Percentiles rank a stretch among this genome's conserved stretches.
Evolutionary conservation across 2,797 vertebrate genomes (phyloP).

Genomic region (Enteromius viviparus): DNA sequence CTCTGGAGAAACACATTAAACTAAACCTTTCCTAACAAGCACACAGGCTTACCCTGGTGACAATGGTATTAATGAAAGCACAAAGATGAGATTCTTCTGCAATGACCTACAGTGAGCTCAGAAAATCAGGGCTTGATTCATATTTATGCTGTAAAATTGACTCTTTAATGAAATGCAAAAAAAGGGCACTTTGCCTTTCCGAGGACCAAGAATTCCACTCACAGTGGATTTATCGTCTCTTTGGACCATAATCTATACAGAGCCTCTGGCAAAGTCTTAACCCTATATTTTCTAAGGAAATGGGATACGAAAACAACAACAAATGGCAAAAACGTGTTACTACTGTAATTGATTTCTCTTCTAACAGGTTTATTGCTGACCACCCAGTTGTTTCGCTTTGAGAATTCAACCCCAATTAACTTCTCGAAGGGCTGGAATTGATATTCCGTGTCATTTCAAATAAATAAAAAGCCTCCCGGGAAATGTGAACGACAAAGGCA

Average conservation of each 20-base stretch:
- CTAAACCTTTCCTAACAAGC: background rate
- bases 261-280: constrained; percentile 49
- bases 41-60: constrained; percentile 9
- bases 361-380: constrained; percentile 53
- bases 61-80: background rate
- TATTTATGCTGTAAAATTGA: constrained; percentile 33
- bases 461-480: constrained; percentile 56
- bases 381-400: constrained; percentile 41
- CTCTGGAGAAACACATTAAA: constrained; percentile 1
- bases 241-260: constrained; percentile 36
- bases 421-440: constrained; percentile 55
- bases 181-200: constrained; percentile 12
- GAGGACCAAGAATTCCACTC: background rate
- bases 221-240: constrained; percentile 27
- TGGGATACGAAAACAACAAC: constrained; percentile 36
- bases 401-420: constrained; percentile 67
- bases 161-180: constrained; percentile 30
- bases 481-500: constrained; percentile 54
- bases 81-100: background rate
- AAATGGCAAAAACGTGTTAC: constrained; percentile 25
- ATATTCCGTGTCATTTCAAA: constrained; percentile 61
- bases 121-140: constrained; percentile 39
- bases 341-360: constrained; percentile 55
- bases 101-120: background rate
- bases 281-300: constrained; percentile 50